Conservation (phyloP, 64 coral and sea anemone genomes). For the Porites australiensis region DNA sequence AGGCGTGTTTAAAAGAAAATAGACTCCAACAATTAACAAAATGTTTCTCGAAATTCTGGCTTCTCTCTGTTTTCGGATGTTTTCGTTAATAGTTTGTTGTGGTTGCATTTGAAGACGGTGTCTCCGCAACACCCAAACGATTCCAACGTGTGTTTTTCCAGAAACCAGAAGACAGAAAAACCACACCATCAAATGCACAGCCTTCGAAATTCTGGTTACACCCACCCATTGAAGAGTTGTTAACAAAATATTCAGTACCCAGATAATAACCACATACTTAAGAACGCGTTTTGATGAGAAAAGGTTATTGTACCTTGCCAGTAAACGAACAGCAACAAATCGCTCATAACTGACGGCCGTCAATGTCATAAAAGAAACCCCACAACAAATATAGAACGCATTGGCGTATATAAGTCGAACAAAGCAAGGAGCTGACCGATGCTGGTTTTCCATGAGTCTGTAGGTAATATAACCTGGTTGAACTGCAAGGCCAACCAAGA, state of each 20-base stretch:
- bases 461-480: slow-evolving; percentile 66
- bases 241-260: slow-evolving; percentile 65
- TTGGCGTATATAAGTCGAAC: slow-evolving; percentile 67
- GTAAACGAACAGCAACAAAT: slow-evolving; percentile 58
- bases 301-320: slow-evolving; percentile 56
- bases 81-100: background rate
- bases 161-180: slow-evolving; percentile 45
- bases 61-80: slow-evolving; percentile 27
- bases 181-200: slow-evolving; percentile 55
- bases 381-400: slow-evolving; percentile 74
- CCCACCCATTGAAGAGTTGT: slow-evolving; percentile 71
- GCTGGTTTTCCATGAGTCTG: slow-evolving; percentile 67
- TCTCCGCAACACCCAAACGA: slow-evolving; percentile 44
- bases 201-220: slow-evolving; percentile 26
- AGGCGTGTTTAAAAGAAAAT: slow-evolving; percentile 70
- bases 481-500: slow-evolving; percentile 65
- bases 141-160: slow-evolving; percentile 40
- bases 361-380: slow-evolving; percentile 86
- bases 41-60: slow-evolving; percentile 43
- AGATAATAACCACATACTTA: slow-evolving; percentile 58
- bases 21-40: slow-evolving; percentile 63
- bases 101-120: slow-evolving; percentile 53
- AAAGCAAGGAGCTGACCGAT: slow-evolving; percentile 61
- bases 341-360: slow-evolving; percentile 76
- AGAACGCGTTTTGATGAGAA: slow-evolving; percentile 31